Conservation (phyloP, 30 jellyfish, hydroid and myxozoan genomes). For the Haliclystus octoradiatus region DNA sequence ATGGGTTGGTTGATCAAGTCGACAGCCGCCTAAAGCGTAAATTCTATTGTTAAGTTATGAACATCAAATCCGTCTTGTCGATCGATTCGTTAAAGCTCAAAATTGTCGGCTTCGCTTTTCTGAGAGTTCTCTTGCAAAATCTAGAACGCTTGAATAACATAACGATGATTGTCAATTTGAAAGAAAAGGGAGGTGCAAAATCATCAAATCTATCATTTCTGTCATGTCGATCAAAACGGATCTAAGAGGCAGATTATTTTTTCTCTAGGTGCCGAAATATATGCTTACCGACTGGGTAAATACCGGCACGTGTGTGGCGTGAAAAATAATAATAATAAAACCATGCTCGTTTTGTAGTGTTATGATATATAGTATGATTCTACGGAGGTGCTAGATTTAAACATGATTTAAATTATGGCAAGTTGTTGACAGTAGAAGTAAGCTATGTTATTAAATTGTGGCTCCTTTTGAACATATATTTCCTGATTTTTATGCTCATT, state of each 20-base stretch:
- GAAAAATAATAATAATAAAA: neutral
- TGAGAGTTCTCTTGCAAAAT: too few relatives aligned
- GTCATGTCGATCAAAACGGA: neutral
- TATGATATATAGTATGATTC: neutral
- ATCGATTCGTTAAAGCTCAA: too few relatives aligned
- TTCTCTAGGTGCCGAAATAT: neutral
- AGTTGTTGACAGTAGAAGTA: neutral
- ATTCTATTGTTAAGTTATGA: too few relatives aligned
- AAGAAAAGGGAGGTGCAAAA: too few relatives aligned
- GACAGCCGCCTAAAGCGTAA: neutral
- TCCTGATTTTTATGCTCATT: too few relatives aligned
- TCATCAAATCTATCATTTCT: too few relatives aligned
- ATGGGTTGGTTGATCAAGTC: neutral
- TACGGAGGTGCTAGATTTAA: neutral
- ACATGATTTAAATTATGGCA: too few relatives aligned
- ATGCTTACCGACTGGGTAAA: conserved; percentile 1
- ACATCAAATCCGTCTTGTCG: too few relatives aligned
- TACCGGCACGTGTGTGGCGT: conserved; percentile 1
- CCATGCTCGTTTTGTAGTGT: neutral
- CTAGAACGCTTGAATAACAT: too few relatives aligned
- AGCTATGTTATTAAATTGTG: too few relatives aligned
- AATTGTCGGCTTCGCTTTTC: conserved; percentile 1
- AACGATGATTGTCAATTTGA: too few relatives aligned
- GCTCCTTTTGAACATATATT: too few relatives aligned
- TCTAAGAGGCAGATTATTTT: neutral